Conservation (phyloP, 2,113 vertebrate genomes). For the Microtus ochrogaster region DNA sequence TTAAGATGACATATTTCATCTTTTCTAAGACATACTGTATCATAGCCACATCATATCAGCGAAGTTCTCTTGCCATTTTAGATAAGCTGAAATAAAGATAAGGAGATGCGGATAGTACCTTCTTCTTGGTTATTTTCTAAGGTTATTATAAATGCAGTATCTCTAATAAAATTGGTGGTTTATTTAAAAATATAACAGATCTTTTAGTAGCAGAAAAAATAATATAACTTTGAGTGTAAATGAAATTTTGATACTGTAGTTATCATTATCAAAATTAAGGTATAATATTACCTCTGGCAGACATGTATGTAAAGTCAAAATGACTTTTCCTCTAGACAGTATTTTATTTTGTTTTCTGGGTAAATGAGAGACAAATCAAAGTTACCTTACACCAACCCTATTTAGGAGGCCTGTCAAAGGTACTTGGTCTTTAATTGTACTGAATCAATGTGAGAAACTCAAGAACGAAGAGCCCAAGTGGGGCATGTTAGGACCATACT, state of each 20-base stretch:
- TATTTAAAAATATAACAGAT: neutral
- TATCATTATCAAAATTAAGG: neutral
- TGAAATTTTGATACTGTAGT: neutral
- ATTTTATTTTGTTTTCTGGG: neutral
- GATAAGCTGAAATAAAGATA: neutral
- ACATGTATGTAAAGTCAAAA: neutral
- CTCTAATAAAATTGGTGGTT: neutral
- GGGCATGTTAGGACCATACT: neutral
- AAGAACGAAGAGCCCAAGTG: neutral
- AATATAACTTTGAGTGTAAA: neutral
- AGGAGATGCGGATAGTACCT: neutral
- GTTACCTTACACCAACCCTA: neutral
- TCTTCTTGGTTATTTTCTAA: neutral
- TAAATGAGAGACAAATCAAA: neutral
- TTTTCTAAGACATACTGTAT: neutral
- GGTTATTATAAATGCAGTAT: neutral
- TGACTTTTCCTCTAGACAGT: neutral
- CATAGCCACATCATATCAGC: neutral
- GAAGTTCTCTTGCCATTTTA: slow-evolving; percentile 15
- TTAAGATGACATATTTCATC: neutral
- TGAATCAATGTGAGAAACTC: neutral
- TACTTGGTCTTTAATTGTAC: neutral
- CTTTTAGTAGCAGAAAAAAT: neutral
- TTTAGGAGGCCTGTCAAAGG: neutral
- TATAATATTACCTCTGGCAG: neutral